Evolutionary conservation across 2,113 vertebrate genomes (phyloP).

Genomic region (Myanophis thanlyinensis): DNA sequence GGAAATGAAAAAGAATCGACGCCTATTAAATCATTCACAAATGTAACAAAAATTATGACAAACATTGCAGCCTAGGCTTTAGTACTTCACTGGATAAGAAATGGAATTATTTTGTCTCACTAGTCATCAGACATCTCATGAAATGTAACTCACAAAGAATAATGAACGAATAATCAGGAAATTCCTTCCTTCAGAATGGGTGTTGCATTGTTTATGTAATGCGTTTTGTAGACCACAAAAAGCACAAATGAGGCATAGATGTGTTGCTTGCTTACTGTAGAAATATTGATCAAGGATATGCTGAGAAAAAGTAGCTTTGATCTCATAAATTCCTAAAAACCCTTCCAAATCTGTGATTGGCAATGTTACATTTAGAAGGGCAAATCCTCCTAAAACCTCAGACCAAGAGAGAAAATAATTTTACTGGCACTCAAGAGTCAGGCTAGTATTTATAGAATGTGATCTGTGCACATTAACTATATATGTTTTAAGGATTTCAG

Average conservation of each 20-base stretch:
- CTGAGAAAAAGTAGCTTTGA: neutral
- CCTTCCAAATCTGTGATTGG: too few relatives aligned
- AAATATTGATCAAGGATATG: neutral
- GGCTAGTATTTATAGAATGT: neutral
- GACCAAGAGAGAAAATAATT: neutral
- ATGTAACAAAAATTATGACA: constrained; percentile 54
- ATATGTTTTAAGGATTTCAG: neutral
- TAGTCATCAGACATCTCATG: constrained; percentile 32
- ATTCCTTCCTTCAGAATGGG: constrained; percentile 9
- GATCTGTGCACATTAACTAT: neutral
- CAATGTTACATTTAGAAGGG: neutral
- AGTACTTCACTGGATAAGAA: constrained; percentile 28
- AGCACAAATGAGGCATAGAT: neutral
- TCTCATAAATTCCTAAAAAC: neutral
- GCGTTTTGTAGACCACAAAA: neutral
- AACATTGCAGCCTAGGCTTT: constrained; percentile 45
- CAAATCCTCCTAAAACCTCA: neutral
- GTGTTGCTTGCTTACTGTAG: neutral
- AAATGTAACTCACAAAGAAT: constrained; percentile 24
- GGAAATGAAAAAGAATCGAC: constrained; percentile 53
- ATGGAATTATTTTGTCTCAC: constrained; percentile 32
- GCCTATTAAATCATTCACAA: constrained; percentile 60
- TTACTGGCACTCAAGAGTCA: neutral
- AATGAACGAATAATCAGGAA: constrained; percentile 32
- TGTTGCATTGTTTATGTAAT: neutral